These are phyloP conservation scores for Thereva nobilitata DNA, from an alignment of 2,888 invertebrate genomes.

Conservation along the genomic window DNA sequence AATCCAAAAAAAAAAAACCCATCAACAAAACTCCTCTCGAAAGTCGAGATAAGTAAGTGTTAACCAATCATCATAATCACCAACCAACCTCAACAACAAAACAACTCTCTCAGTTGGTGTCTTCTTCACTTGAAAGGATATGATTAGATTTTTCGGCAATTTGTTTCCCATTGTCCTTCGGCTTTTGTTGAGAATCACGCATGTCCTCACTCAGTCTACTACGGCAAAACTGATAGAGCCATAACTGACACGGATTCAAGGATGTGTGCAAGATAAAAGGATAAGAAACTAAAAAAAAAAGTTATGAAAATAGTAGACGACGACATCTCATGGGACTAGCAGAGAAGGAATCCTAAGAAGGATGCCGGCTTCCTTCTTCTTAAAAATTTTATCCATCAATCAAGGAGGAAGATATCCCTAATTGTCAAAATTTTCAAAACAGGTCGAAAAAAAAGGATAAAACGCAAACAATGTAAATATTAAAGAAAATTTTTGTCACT, in stretches of 20 bases:
- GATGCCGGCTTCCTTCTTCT: slow-evolving; percentile 6
- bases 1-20: no score
- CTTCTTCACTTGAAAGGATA: slow-evolving; percentile 5
- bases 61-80: slow-evolving; percentile 11
- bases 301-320: no score
- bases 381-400: slow-evolving; percentile 31
- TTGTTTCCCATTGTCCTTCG: slow-evolving; percentile 37
- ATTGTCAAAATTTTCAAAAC: slow-evolving; percentile 41
- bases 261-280: not conserved
- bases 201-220: slow-evolving; percentile 13
- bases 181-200: slow-evolving; percentile 38
- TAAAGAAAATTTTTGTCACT: slow-evolving; percentile 34
- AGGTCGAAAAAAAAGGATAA: slow-evolving; percentile 36
- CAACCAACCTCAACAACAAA: slow-evolving; percentile 9
- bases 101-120: slow-evolving; percentile 9
- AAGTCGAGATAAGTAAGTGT: slow-evolving; percentile 7
- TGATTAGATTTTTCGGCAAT: slow-evolving; percentile 40
- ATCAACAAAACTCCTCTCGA: not conserved
- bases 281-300: slow-evolving; percentile 9
- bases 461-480: slow-evolving; percentile 28
- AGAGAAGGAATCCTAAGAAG: not conserved
- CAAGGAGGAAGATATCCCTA: slow-evolving; percentile 39
- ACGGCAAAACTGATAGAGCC: not conserved
- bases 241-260: slow-evolving; percentile 2
- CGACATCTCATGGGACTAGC: slow-evolving; percentile 14